Base-by-base conservation (phyloP, 1,140 invertebrate species). In the Riptortus pedestris region DNA sequence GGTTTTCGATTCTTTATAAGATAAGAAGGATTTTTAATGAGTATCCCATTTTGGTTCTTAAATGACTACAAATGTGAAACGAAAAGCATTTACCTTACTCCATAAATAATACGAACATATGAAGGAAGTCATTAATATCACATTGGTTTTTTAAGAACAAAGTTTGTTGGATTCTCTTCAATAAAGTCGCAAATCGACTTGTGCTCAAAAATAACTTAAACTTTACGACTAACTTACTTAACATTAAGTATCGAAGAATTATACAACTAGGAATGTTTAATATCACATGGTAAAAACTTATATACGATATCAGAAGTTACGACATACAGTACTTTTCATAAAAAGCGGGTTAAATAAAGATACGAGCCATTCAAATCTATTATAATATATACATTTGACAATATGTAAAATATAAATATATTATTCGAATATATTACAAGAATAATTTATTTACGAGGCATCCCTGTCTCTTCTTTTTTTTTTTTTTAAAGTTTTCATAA, bases 321-420 rank as follows among this genome's bases (percentile, higher is more conserved):
- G 24, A 55, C 22, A 2, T 22, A 55, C 45, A 47, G 22, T 55
- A 24, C 16, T 24, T 7, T 55, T 24, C 7, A 24, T 24, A 24
- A 55, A 55, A 55, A 24, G 18, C 9, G 16, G 51, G 51, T 55
- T 55, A 55, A 26, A 24, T 55, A 24, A 22, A 55, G 22, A 18
- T 55, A 24, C 24, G 18, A 55, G 51, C 51, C 24, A 55, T 55
- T 55, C 24, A 26, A 24, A 55, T 55, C 24, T 55, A 24, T 24
- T 55, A 38, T 55, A 7, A 55, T 55, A 55, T 55, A 16, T 55
- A 55, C 51, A 55, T 14, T 27, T 55, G 45, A 31, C 24, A 33
- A 43, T 64, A 64, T 64, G 29, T 64, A 64, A 64, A 64, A 64
- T 64, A 64, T 64, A 64, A 60, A 57, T 63, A 26, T 52, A 63